A percentile compares a stretch with the other conserved stretches of the same genome.
These are phyloP conservation scores for Micrasema longulum DNA, from an alignment of 1,140 invertebrate genomes.

Conservation along the genomic window DNA sequence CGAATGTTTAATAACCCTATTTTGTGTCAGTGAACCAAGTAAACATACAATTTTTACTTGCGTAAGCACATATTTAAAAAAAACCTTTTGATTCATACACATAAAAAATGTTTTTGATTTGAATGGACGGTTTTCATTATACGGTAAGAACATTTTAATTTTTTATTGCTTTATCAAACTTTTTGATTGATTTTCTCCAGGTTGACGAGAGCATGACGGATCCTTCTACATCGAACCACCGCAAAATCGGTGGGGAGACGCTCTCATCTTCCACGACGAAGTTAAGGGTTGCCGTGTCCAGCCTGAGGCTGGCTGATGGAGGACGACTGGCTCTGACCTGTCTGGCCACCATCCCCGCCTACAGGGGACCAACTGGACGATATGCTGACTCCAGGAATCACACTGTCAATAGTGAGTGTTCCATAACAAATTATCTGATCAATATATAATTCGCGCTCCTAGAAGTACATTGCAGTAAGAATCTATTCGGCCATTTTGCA, in stretches of 20 bases:
- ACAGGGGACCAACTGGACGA: conserved; percentile 70
- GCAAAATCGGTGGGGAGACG: conserved; percentile 58
- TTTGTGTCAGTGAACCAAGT: background rate
- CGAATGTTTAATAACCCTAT: too few relatives aligned
- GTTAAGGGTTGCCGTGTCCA: conserved; percentile 73
- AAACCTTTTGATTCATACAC: background rate
- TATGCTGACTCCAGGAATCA: conserved; percentile 77
- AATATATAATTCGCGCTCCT: too few relatives aligned
- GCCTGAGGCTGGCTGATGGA: conserved; percentile 73
- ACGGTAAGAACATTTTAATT: background rate
- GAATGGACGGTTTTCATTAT: too few relatives aligned
- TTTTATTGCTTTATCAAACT: background rate
- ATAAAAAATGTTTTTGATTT: background rate
- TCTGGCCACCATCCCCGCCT: conserved; percentile 78
- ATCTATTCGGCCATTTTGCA: too few relatives aligned
- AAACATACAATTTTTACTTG: background rate
- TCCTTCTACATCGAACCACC: conserved; percentile 58
- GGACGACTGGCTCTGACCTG: conserved; percentile 77
- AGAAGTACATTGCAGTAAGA: too few relatives aligned
- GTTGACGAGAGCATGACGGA: conserved; percentile 63
- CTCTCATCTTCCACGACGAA: conserved; percentile 61
- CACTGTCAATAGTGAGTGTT: conserved; percentile 72
- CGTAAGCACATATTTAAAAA: background rate
- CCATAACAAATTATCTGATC: too few relatives aligned
- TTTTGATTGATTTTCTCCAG: conserved; percentile 54